Percentiles rank a stretch among this genome's conserved stretches.
phyloP scores from a whole-genome alignment of 2,113 vertebrate genomes.

The Vulpes ferrilata region DNA sequence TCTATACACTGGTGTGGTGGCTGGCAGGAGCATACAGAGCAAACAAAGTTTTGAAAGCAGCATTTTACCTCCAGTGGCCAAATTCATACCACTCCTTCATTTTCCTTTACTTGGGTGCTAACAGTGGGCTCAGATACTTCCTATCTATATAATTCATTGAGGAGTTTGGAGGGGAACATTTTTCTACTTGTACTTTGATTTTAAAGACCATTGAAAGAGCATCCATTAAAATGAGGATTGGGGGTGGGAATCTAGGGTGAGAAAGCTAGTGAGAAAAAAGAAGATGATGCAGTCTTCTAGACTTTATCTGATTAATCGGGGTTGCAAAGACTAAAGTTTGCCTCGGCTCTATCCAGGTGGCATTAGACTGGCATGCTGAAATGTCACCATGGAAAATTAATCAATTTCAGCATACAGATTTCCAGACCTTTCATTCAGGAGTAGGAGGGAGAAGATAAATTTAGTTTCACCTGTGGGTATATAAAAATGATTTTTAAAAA shows the following conservation, averaged over 20 bases:
- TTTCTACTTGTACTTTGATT: not conserved
- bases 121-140: not conserved
- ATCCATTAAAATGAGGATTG: not conserved
- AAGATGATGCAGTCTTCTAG: not conserved
- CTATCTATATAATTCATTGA: not conserved
- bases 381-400: conserved; percentile 71
- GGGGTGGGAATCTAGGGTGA: not conserved
- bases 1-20: not conserved
- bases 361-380: conserved; percentile 38
- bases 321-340: not conserved
- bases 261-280: not conserved
- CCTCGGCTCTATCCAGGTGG: not conserved
- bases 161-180: not conserved
- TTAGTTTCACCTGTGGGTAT: conserved; percentile 51
- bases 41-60: not conserved
- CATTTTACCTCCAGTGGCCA: not conserved
- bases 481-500: conserved; percentile 50
- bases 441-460: conserved; percentile 42
- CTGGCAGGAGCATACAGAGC: not conserved
- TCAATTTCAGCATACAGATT: not conserved
- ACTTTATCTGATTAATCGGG: not conserved
- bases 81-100: not conserved
- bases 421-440: conserved; percentile 39
- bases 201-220: not conserved
- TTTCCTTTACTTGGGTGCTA: not conserved